Evolutionary conservation across 2,797 vertebrate genomes (phyloP).

Genomic region (Sphenopsis melanotis): DNA sequence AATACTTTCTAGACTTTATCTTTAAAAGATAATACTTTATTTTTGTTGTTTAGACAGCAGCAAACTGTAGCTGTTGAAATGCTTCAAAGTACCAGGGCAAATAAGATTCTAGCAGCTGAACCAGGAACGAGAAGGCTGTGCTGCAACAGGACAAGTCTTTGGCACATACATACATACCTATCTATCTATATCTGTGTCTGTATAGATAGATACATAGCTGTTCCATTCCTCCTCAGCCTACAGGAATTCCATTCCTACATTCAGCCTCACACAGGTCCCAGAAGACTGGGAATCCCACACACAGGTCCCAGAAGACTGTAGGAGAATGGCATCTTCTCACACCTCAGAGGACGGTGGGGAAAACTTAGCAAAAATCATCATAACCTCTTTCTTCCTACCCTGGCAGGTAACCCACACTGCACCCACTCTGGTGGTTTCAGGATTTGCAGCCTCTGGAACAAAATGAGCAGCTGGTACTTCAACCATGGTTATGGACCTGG

Average conservation of each 20-base stretch:
- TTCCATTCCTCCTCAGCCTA: constrained; percentile 49
- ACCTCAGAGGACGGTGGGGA: background rate
- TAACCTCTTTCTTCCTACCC: constrained; percentile 65
- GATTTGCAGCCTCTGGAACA: constrained; percentile 59
- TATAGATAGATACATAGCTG: constrained; percentile 52
- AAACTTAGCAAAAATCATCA: constrained; percentile 40
- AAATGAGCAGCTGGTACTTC: constrained; percentile 58
- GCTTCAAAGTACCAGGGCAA: background rate
- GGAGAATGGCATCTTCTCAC: constrained; percentile 18
- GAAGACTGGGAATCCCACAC: background rate
- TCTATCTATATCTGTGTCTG: constrained; percentile 44
- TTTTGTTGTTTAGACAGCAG: background rate
- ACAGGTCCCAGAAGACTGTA: constrained; percentile 4
- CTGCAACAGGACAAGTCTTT: background rate
- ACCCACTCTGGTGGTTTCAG: constrained; percentile 49
- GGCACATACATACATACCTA: constrained; percentile 64
- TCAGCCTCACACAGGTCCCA: background rate
- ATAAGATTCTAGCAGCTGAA: background rate
- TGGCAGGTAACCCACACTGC: constrained; percentile 45
- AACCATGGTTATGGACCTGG: constrained; percentile 43
- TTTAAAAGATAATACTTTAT: background rate
- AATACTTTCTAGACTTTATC: background rate
- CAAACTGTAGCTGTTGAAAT: background rate
- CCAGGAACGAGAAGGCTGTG: background rate
- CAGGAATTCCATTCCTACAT: background rate